Evolutionary conservation across 2,888 invertebrate genomes (phyloP).

Genomic region (Acronicta leporina): DNA sequence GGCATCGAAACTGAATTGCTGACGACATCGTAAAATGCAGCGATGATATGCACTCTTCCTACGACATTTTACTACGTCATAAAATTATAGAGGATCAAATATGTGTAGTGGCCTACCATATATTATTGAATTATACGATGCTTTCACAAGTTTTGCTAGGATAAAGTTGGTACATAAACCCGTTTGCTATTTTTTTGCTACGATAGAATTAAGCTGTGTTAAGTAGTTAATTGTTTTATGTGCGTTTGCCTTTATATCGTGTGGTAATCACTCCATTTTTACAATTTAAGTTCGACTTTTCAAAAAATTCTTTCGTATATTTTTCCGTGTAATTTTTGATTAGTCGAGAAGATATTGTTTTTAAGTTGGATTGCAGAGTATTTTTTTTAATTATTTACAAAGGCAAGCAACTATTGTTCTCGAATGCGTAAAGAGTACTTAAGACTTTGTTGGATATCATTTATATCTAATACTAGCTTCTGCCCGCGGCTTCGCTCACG

Average conservation of each 20-base stretch:
- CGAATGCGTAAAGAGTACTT: too few relatives aligned
- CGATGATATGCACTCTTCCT: constrained; percentile 31
- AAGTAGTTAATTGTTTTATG: neutral
- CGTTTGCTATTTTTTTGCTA: neutral
- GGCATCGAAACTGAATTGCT: constrained; percentile 25
- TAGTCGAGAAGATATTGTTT: too few relatives aligned
- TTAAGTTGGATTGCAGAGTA: too few relatives aligned
- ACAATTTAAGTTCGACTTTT: neutral
- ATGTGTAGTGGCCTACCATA: constrained; percentile 15
- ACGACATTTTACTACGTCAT: constrained; percentile 32
- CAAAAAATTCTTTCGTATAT: too few relatives aligned
- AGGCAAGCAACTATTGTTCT: too few relatives aligned
- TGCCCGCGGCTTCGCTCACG: too few relatives aligned
- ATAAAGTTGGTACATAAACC: neutral
- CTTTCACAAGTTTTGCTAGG: neutral
- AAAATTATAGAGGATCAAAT: constrained; percentile 37
- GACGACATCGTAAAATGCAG: constrained; percentile 37
- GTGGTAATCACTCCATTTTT: neutral
- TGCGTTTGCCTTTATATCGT: neutral
- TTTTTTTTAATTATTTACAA: too few relatives aligned
- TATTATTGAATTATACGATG: neutral
- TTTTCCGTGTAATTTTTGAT: too few relatives aligned
- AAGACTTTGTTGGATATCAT: too few relatives aligned
- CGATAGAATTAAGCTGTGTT: neutral
- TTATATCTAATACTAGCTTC: too few relatives aligned